phyloP scores from a whole-genome alignment of 2,113 vertebrate genomes.

The Lycaon pictus region DNA sequence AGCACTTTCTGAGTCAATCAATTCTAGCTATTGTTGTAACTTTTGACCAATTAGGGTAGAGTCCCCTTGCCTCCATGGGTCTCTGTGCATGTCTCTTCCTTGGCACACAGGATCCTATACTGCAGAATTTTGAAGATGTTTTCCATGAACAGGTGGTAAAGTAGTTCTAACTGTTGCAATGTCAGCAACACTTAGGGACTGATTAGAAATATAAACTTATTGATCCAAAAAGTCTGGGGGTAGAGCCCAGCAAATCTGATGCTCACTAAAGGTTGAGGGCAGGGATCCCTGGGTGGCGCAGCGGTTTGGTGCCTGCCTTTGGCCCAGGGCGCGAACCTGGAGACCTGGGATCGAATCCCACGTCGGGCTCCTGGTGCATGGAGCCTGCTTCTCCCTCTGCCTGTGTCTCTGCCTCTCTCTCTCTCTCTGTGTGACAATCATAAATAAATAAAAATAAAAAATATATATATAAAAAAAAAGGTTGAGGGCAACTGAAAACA shows the following conservation, averaged over 20 bases:
- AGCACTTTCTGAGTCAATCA: neutral
- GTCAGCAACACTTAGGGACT: neutral
- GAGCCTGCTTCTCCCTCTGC: too few species aligned
- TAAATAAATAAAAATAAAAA: too few species aligned
- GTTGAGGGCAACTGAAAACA: neutral
- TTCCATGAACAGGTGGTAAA: neutral
- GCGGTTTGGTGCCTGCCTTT: too few species aligned
- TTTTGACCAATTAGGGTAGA: neutral
- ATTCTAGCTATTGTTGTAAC: neutral
- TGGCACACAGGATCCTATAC: neutral
- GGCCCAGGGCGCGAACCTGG: too few species aligned
- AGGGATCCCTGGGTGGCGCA: too few species aligned
- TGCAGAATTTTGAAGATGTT: neutral
- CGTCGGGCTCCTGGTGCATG: too few species aligned
- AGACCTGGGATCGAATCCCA: too few species aligned
- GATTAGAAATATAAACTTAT: neutral
- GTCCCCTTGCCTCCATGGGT: neutral
- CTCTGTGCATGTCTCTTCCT: neutral
- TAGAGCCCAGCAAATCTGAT: neutral
- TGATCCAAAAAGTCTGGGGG: rapidly evolving
- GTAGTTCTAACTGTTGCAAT: neutral
- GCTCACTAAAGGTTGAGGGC: neutral
- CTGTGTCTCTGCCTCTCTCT: too few species aligned
- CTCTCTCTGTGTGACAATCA: too few species aligned
- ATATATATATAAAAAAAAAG: neutral